Evolutionary conservation across 2,888 invertebrate species (phyloP).

Genomic region (Lycophotia porphyrea): DNA sequence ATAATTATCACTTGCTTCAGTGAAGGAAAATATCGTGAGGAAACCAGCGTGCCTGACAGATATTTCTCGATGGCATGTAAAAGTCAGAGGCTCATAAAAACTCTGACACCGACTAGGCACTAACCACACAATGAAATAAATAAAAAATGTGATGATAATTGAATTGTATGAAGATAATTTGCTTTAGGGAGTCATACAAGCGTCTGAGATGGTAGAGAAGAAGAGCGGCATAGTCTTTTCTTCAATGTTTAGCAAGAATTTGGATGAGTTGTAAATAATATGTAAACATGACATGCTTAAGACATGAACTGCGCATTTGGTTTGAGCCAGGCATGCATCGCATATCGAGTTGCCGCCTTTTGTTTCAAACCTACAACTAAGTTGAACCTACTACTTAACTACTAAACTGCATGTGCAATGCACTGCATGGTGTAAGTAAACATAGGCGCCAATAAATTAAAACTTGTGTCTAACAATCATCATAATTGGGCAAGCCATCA

Average conservation of each 20-base stretch:
- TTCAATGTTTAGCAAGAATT: constrained; percentile 21
- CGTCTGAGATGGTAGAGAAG: neutral
- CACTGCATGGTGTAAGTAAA: too few species aligned
- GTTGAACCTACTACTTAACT: constrained; percentile 10
- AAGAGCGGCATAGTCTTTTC: too few species aligned
- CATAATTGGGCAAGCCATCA: neutral
- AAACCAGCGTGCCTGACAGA: too few species aligned
- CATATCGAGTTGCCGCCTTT: constrained; percentile 18
- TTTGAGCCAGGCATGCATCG: constrained; percentile 32
- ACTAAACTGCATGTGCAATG: neutral
- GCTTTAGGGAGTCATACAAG: neutral
- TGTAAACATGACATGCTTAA: constrained; percentile 33
- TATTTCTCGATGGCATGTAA: too few species aligned
- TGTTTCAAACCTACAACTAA: neutral
- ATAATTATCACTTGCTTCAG: too few species aligned
- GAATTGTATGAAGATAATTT: neutral
- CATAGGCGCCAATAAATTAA: constrained; percentile 30
- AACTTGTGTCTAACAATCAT: neutral
- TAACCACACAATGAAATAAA: too few species aligned
- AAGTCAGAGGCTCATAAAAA: too few species aligned
- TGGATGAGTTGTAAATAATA: constrained; percentile 13
- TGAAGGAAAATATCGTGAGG: too few species aligned
- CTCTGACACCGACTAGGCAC: too few species aligned
- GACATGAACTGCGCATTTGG: constrained; percentile 37
- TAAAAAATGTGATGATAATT: neutral